phyloP scores from a whole-genome alignment of 23 tunicate genomes.

The Ascidia mentula region DNA sequence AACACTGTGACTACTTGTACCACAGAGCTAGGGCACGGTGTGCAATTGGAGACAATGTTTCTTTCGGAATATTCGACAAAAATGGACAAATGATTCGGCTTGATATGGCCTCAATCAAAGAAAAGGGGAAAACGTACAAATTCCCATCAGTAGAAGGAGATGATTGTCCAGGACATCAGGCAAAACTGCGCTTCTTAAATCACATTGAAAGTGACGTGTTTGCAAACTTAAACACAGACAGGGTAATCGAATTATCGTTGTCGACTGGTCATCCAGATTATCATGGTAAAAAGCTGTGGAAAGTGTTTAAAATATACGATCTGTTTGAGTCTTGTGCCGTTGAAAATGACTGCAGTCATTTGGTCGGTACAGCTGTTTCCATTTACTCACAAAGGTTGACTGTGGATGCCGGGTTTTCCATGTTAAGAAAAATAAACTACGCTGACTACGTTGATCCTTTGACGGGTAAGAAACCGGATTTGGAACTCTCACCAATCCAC shows the following conservation, averaged over 20 bases:
- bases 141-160: background rate
- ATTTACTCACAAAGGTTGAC: background rate
- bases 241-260: background rate
- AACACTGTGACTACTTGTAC: too few relatives aligned
- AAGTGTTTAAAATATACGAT: background rate
- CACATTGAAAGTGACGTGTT: background rate
- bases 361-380: background rate
- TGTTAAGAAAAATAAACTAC: background rate
- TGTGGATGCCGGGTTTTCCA: background rate
- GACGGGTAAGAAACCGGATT: background rate
- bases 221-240: background rate
- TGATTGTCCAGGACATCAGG: background rate
- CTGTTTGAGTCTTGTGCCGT: background rate
- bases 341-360: background rate
- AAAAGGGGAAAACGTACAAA: background rate
- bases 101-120: background rate
- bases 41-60: background rate
- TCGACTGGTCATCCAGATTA: background rate
- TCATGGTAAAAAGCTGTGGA: background rate
- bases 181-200: background rate
- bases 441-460: background rate
- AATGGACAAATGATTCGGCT: background rate
- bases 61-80: background rate
- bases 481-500: background rate
- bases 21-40: background rate